Conservation (phyloP, 2,888 invertebrate genomes). For the Hylaea fasciaria region DNA sequence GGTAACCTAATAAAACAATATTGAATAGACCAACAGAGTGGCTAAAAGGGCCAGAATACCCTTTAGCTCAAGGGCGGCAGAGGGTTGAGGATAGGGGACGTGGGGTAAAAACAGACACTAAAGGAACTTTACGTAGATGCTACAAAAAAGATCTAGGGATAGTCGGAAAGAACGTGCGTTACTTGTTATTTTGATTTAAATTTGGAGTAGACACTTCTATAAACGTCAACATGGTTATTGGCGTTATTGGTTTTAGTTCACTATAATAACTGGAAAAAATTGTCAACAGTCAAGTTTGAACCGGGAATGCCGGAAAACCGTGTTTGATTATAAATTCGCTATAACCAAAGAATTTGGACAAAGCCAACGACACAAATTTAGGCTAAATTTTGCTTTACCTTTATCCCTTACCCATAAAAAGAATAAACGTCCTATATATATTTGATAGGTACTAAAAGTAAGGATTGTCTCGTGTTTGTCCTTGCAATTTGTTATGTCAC, state of each 20-base stretch:
- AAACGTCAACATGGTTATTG: neutral
- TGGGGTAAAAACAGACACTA: constrained; percentile 39
- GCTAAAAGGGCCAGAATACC: constrained; percentile 29
- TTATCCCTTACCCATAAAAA: no score
- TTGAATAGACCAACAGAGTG: constrained; percentile 19
- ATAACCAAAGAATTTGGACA: no score
- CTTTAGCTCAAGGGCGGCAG: constrained; percentile 26
- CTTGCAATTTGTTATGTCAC: no score
- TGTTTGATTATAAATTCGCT: no score
- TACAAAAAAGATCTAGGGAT: constrained; percentile 20
- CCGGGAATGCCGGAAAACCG: no score
- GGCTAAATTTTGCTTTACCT: no score
- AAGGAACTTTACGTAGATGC: constrained; percentile 32
- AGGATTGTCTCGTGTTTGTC: no score
- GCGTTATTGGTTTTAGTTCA: neutral
- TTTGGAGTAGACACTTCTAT: neutral
- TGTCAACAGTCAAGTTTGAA: no score
- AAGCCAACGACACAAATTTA: no score
- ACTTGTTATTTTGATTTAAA: constrained; percentile 2
- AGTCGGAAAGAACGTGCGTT: constrained; percentile 3
- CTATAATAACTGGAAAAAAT: no score
- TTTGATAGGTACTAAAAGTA: no score
- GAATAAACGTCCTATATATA: no score
- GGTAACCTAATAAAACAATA: constrained; percentile 18
- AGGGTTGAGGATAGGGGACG: constrained; percentile 21